Evolutionary conservation across 2,113 vertebrate genomes (phyloP).

Genomic region (Gracilinanus agilis): DNA sequence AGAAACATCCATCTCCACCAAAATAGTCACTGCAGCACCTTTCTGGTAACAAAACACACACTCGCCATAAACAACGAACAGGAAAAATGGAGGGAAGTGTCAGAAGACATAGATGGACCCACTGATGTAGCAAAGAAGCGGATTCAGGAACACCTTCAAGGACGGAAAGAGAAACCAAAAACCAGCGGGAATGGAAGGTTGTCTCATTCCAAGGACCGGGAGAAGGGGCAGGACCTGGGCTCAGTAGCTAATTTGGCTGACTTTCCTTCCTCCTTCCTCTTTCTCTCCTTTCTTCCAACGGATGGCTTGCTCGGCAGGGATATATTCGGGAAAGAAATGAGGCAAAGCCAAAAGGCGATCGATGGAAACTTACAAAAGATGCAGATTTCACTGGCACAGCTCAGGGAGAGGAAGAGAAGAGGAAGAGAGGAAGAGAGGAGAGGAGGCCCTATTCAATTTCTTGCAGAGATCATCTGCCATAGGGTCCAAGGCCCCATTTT

Average conservation of each 20-base stretch:
- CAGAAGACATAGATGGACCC: background rate
- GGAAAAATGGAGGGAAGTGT: background rate
- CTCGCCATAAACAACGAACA: background rate
- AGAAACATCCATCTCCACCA: background rate
- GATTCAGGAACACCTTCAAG: background rate
- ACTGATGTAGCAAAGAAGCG: background rate
- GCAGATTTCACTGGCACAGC: background rate
- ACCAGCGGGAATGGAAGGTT: no score
- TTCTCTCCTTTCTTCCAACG: background rate
- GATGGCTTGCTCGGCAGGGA: background rate
- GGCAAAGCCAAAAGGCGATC: background rate
- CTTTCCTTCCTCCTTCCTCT: background rate
- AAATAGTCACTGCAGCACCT: background rate
- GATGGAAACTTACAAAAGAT: background rate
- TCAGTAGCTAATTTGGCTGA: background rate
- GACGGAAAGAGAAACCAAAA: background rate
- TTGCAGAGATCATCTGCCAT: background rate
- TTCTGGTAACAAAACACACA: background rate
- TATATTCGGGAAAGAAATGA: background rate
- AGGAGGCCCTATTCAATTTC: no score
- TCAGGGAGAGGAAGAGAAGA: background rate
- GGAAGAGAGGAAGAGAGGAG: no score
- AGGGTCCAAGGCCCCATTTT: no score
- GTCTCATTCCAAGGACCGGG: background rate
- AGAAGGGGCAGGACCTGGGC: background rate